Evolutionary conservation across 2,797 vertebrate genomes (phyloP).

Genomic region (Clarias pachynema): DNA sequence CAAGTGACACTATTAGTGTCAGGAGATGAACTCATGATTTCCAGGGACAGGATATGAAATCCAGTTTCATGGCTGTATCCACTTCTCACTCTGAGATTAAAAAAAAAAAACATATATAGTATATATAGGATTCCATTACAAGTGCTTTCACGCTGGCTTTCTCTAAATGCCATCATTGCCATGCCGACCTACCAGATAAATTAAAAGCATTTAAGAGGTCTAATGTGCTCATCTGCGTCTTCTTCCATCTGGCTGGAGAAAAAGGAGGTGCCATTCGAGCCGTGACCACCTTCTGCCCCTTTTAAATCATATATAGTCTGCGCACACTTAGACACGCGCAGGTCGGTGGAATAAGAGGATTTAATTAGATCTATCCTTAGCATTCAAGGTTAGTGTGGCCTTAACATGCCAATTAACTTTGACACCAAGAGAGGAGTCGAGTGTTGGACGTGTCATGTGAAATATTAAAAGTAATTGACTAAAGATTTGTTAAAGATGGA

Average conservation of each 20-base stretch:
- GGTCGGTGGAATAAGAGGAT: slow-evolving; percentile 51
- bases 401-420: slow-evolving; percentile 55
- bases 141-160: slow-evolving; percentile 51
- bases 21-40: slow-evolving; percentile 29
- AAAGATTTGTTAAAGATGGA: slow-evolving; percentile 16
- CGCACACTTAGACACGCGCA: slow-evolving; percentile 17
- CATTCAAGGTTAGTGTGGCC: slow-evolving; percentile 57
- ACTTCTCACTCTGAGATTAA: slow-evolving; percentile 33
- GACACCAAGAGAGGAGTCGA: not conserved
- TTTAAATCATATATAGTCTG: slow-evolving; percentile 58
- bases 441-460: not conserved
- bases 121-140: slow-evolving; percentile 38
- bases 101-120: slow-evolving; percentile 4
- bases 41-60: slow-evolving; percentile 26
- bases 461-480: slow-evolving; percentile 21
- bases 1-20: slow-evolving; percentile 37
- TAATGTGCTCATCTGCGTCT: slow-evolving; percentile 55
- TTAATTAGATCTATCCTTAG: slow-evolving; percentile 61
- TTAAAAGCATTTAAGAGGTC: slow-evolving; percentile 60
- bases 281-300: slow-evolving; percentile 59
- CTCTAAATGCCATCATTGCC: slow-evolving; percentile 39
- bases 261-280: slow-evolving; percentile 46
- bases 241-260: slow-evolving; percentile 35
- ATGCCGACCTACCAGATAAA: slow-evolving; percentile 46
- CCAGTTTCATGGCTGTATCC: slow-evolving; percentile 31